phyloP scores from a whole-genome alignment of 2,888 invertebrate genomes.

The Gnatocerus cornutus region DNA sequence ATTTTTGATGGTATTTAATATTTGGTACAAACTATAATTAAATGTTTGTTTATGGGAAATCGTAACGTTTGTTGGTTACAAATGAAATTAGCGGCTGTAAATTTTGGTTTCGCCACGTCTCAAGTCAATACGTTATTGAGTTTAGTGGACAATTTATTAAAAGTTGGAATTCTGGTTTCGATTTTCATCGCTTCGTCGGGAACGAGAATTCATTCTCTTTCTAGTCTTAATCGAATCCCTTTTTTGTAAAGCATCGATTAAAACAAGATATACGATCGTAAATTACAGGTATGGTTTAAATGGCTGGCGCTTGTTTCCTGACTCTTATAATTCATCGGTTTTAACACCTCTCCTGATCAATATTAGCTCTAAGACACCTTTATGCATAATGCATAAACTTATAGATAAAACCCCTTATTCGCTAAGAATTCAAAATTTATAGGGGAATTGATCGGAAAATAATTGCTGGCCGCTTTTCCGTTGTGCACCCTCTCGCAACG shows the following conservation, averaged over 20 bases:
- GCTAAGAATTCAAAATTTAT: slow-evolving; percentile 52
- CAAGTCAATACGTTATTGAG: not conserved
- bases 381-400: slow-evolving; percentile 63
- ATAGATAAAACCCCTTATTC: slow-evolving; percentile 55
- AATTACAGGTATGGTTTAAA: slow-evolving; percentile 60
- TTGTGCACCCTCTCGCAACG: slow-evolving; percentile 8
- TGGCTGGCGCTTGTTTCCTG: slow-evolving; percentile 58
- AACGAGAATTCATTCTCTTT: slow-evolving; percentile 46
- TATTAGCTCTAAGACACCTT: slow-evolving; percentile 58
- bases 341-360: slow-evolving; percentile 65
- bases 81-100: no score
- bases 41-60: no score
- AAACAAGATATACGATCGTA: slow-evolving; percentile 57
- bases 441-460: slow-evolving; percentile 49
- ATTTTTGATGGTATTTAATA: not conserved
- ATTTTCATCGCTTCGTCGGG: slow-evolving; percentile 22
- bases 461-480: slow-evolving; percentile 45
- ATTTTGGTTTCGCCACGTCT: no score
- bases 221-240: slow-evolving; percentile 47
- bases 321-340: slow-evolving; percentile 66
- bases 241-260: slow-evolving; percentile 54
- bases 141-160: not conserved
- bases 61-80: no score
- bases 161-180: slow-evolving; percentile 5
- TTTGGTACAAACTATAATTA: no score